Base-by-base conservation (phyloP, 2,113 vertebrate species). In the Alosa alosa region DNA sequence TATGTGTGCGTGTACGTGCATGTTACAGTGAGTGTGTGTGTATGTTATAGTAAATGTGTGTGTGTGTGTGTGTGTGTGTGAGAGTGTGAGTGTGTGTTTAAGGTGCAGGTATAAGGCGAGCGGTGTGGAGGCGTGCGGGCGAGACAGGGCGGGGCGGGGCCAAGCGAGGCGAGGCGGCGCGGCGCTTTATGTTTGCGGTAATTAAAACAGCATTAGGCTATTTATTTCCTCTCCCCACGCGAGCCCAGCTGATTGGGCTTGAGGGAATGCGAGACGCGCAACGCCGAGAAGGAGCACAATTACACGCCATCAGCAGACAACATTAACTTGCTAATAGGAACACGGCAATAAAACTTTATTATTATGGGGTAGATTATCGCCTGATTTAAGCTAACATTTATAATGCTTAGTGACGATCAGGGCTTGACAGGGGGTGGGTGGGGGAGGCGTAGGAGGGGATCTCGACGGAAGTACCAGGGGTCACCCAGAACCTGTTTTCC, bases 241-340 rank as follows among this genome's bases (percentile, higher is more conserved):
- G 93, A 94, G 93, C 93, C 96, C 96, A 97, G 93, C 93, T 96
- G 96, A 97, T 96, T 95, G 96, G 96, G 96, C 97, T 93, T 94
- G 88, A 93, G 96, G 96, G 96, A 97, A 92, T 91, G 91, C 90
- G 94, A 94, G 95, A 92, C 95, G 95, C 95, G 93, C 93, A 87
- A 92, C 91, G 94, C 94, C 93, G 93, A 91, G 72, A 87, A 84
- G 94, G 94, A 92, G 95, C 94, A 95, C 95, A 96, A 95, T 96
- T 96, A 96, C 91, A 96, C 90, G 93, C 94, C 94, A 96, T 97
- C 96, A 91, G 94, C 95, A 96, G 95, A 96, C 96, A 96, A 97
- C 96, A 97, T 96, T 96, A 97, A 97, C 96, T 97, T 95, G 94
- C 95, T 95, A 96, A 96, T 93, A 93, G 96, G 95, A 96, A 95